Evolutionary conservation across 2,888 invertebrate species (phyloP).

Genomic region (Falcaria lacertinaria): DNA sequence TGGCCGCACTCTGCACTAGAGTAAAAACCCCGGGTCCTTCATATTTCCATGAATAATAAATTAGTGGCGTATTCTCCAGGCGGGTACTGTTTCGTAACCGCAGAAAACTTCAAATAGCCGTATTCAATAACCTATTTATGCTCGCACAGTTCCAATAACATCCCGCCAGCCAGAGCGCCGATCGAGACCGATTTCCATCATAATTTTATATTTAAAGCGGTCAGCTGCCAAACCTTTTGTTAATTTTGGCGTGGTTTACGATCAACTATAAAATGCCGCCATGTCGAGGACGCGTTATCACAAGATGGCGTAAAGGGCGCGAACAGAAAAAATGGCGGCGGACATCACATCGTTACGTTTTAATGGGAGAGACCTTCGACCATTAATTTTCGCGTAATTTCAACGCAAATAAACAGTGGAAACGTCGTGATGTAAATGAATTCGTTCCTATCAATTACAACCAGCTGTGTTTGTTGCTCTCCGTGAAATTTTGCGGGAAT

Average conservation of each 20-base stretch:
- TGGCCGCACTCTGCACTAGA: not conserved
- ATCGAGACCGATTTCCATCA: constrained; percentile 42
- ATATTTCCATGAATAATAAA: constrained; percentile 12
- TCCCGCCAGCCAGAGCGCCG: constrained; percentile 10
- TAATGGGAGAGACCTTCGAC: constrained; percentile 37
- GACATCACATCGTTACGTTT: constrained; percentile 37
- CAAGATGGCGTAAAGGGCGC: constrained; percentile 62
- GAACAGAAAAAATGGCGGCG: constrained; percentile 37
- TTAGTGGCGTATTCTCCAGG: not conserved
- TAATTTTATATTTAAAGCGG: constrained; percentile 65
- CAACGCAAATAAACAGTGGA: constrained; percentile 10
- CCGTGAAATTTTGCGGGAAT: constrained; percentile 1
- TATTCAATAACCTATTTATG: constrained; percentile 19
- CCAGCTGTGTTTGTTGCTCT: constrained; percentile 1
- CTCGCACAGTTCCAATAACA: constrained; percentile 20
- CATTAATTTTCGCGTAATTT: constrained; percentile 31
- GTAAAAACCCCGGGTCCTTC: constrained; percentile 8
- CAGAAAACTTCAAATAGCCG: constrained; percentile 9
- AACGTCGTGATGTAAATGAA: not conserved
- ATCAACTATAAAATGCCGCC: constrained; percentile 54
- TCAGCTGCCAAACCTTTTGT: constrained; percentile 70
- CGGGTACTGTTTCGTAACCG: constrained; percentile 4
- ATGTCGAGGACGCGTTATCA: constrained; percentile 50
- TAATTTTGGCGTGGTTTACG: constrained; percentile 70
- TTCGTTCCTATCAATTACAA: constrained; percentile 1